Evolutionary conservation across 1,140 invertebrate species (phyloP).

Genomic region (Goniozus legneri): DNA sequence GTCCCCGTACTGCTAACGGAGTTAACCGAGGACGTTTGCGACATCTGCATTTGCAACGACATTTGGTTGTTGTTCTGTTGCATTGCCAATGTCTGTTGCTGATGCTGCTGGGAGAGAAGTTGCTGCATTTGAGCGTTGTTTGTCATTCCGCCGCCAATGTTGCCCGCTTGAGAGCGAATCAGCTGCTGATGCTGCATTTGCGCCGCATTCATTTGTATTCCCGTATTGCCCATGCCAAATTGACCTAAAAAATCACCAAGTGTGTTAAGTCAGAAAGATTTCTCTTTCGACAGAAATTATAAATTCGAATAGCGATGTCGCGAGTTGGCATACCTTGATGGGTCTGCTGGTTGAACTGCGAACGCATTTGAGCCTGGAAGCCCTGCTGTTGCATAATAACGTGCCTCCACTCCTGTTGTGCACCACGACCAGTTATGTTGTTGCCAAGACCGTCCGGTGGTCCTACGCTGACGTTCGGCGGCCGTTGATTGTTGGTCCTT

Average conservation of each 20-base stretch:
- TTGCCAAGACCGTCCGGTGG: slow-evolving; percentile 46
- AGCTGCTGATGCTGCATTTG: slow-evolving; percentile 57
- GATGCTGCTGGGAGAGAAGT: slow-evolving; percentile 58
- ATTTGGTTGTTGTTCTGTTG: slow-evolving; percentile 57
- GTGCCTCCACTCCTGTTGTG: slow-evolving; percentile 65
- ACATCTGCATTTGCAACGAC: slow-evolving; percentile 57
- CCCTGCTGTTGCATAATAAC: slow-evolving; percentile 67
- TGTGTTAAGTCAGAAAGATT: no score
- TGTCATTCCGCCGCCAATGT: slow-evolving; percentile 42
- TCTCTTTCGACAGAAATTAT: neutral
- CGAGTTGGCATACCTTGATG: slow-evolving; percentile 57
- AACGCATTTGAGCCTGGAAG: slow-evolving; percentile 59
- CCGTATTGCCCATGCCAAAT: slow-evolving; percentile 48
- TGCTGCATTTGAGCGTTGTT: slow-evolving; percentile 54
- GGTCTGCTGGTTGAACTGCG: slow-evolving; percentile 62
- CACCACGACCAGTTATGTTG: slow-evolving; percentile 41
- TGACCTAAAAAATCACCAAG: slow-evolving; percentile 26
- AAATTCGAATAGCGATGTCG: neutral
- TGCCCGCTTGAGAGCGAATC: slow-evolving; percentile 46
- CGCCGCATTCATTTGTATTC: slow-evolving; percentile 57
- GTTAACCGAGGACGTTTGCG: slow-evolving; percentile 50
- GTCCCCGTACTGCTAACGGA: slow-evolving; percentile 43
- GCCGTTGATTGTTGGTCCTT: slow-evolving; percentile 54
- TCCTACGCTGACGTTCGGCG: slow-evolving; percentile 57
- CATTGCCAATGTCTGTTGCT: slow-evolving; percentile 61